Conservation (phyloP, 2,888 invertebrate genomes). For the Pecten maximus region DNA sequence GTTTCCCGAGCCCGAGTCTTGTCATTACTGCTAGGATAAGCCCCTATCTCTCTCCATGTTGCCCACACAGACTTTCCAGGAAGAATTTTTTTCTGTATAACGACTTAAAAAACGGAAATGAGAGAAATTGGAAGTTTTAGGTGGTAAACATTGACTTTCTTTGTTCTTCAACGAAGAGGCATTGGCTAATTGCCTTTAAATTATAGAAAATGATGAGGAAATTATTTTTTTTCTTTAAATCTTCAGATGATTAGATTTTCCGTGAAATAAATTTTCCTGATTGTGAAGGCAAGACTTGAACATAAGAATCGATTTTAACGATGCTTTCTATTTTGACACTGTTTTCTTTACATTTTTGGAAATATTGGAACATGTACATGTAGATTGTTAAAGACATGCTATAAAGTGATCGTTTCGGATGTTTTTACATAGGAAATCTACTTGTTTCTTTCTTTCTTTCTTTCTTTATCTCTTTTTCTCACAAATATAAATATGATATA, state of each 20-base stretch:
- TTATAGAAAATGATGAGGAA: conserved; percentile 6
- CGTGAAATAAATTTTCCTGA: conserved; percentile 20
- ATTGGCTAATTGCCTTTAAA: conserved; percentile 20
- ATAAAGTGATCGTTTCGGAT: too few relatives aligned
- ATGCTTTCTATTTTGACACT: not conserved
- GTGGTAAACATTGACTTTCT: conserved; percentile 1
- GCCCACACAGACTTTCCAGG: not conserved
- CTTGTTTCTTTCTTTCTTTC: too few relatives aligned
- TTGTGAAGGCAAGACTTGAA: not conserved
- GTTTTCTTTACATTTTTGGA: not conserved
- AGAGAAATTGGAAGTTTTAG: conserved; percentile 1
- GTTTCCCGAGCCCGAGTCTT: not conserved
- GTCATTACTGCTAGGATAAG: not conserved
- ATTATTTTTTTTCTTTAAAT: conserved; percentile 16
- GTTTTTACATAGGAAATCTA: too few relatives aligned
- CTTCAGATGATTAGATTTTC: conserved; percentile 31
- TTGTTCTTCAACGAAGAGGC: not conserved
- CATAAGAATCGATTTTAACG: not conserved
- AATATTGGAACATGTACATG: not conserved
- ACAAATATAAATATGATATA: too few relatives aligned
- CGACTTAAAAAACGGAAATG: conserved; percentile 28
- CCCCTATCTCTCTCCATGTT: not conserved
- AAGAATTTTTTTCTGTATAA: not conserved
- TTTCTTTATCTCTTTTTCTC: too few relatives aligned
- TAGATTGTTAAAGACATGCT: too few relatives aligned